Conservation (phyloP, 2,113 vertebrate species). For the Buteo buteo region DNA sequence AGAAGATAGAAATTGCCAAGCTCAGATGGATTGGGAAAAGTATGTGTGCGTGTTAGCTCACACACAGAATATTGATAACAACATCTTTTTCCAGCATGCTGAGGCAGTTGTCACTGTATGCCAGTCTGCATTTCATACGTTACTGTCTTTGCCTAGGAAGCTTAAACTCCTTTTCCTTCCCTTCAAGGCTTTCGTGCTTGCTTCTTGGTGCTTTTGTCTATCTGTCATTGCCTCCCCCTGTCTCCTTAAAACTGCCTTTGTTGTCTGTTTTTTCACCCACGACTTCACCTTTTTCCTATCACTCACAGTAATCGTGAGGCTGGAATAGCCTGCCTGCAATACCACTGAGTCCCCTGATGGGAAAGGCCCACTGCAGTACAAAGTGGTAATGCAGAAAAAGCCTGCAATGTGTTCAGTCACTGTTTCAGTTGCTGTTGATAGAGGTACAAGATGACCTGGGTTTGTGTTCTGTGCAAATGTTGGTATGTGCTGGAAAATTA, state of each 20-base stretch:
- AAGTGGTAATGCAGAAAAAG: background rate
- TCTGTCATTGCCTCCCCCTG: background rate
- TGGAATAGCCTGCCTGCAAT: background rate
- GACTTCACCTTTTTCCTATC: background rate
- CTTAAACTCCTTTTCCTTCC: background rate
- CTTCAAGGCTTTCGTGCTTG: background rate
- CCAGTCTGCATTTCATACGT: background rate
- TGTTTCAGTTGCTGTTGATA: background rate
- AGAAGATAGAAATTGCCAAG: background rate
- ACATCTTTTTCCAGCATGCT: background rate
- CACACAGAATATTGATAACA: background rate
- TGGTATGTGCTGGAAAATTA: background rate
- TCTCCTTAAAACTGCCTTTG: background rate
- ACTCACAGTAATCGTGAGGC: background rate
- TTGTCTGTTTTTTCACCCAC: background rate
- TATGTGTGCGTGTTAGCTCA: background rate
- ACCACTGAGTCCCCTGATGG: fast-evolving
- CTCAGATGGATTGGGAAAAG: background rate
- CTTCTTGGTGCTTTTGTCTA: background rate
- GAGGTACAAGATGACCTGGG: background rate
- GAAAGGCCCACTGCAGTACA: background rate
- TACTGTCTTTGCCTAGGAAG: background rate
- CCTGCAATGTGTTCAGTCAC: background rate
- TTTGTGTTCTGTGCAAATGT: background rate
- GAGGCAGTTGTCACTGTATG: background rate